Evolutionary conservation across 1,140 invertebrate genomes (phyloP), one percentile per base, ranked within the genome.

Genomic region (Monomorium pharaonis): DNA sequence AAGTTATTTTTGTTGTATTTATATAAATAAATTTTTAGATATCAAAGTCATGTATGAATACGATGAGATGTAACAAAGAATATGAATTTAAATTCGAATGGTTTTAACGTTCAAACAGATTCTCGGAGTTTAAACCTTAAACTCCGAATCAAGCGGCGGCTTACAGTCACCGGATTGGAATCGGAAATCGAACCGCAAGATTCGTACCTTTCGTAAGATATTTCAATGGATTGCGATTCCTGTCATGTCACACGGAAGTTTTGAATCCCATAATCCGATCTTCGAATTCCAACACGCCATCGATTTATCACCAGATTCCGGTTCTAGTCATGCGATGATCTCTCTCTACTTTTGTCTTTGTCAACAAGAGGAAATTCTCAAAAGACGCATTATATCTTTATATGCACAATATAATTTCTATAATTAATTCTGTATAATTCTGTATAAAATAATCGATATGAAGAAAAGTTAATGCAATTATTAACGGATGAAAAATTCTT

Each of bases 51-150:
- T 27, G 4, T 21, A 18, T 24, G 37, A 42, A 37, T 21, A 51
- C 16, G 14, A 37, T 6, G n/a, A 75, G 14, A 33, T 24, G 18
- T 14, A 33, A 72, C 21, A 37, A 5, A 33, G n/a, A 33, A 51
- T 18, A 16, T 49, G 3, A 33, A 16, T 21, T 21, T 21, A 0
- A n/a, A 75, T 58, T 7, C 9, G 14, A 16, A 75, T 58, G 7
- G 4, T 24, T 56, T 21, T 21, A 30, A 16, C 9, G 33, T 4
- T 37, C 1, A 42, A 58, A 75, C 9, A 37, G 72, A 58, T 75
- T 76, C 24, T 76, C 16, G n/a, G 33, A 76, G n/a, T n/a, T 44
- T 76, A 76, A 60, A 60, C 10, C 54, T 76, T 75, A 58, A 75
- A 75, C 33, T 58, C 18, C 9, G 37, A 60, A 60, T 76, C 16